Conservation (phyloP, 2,797 vertebrate genomes). For the Leptatherina wallacei region DNA sequence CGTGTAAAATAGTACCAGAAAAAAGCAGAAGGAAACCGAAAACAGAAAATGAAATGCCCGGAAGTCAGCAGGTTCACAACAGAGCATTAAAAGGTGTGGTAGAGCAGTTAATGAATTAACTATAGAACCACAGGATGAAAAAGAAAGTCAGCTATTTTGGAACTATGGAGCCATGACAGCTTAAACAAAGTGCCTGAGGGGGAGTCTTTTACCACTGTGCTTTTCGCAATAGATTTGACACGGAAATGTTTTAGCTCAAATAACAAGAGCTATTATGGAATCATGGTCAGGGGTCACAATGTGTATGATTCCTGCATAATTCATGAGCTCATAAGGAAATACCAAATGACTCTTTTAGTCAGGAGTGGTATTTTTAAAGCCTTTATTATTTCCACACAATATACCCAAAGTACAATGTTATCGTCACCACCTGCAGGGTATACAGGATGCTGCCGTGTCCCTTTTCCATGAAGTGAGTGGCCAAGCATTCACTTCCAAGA, state of each 20-base stretch:
- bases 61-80: conserved; percentile 86
- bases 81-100: conserved; percentile 87
- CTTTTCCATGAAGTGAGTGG: conserved; percentile 68
- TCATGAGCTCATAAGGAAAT: conserved; percentile 91
- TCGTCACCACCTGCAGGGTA: conserved; percentile 70
- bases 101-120: conserved; percentile 90
- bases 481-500: conserved; percentile 76
- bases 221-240: conserved; percentile 92
- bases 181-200: conserved; percentile 93
- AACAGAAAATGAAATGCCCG: conserved; percentile 73
- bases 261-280: conserved; percentile 94
- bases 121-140: conserved; percentile 84
- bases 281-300: conserved; percentile 86
- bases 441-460: conserved; percentile 61
- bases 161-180: conserved; percentile 93
- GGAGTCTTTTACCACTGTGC: conserved; percentile 87
- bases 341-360: conserved; percentile 70
- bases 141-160: conserved; percentile 87
- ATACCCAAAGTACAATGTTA: conserved; percentile 68
- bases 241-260: conserved; percentile 96
- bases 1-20: conserved; percentile 61
- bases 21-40: conserved; percentile 44
- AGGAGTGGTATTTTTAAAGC: conserved; percentile 68
- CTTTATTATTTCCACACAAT: conserved; percentile 67
- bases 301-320: conserved; percentile 90